phyloP scores from a whole-genome alignment of 2,113 vertebrate genomes.

The Regulus satrapa region DNA sequence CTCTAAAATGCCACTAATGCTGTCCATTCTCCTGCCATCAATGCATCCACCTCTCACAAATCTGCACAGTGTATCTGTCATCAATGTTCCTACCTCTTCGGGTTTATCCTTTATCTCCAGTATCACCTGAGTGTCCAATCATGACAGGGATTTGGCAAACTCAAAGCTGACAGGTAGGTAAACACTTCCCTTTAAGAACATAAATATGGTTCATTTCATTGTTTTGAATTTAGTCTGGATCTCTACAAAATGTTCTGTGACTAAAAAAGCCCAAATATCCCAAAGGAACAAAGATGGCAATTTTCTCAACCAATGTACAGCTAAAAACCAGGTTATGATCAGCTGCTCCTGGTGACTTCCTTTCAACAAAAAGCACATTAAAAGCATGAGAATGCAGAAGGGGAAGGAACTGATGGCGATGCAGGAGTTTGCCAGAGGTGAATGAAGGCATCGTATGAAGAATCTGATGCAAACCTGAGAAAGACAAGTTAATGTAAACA shows the following conservation, averaged over 20 bases:
- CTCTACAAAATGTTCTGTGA: background rate
- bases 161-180: background rate
- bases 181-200: background rate
- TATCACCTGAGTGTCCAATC: background rate
- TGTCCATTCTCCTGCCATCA: background rate
- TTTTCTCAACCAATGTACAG: background rate
- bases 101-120: background rate
- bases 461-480: background rate
- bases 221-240: background rate
- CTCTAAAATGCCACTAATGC: background rate
- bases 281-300: background rate
- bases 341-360: background rate
- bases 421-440: background rate
- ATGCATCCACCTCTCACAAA: background rate
- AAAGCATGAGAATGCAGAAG: background rate
- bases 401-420: background rate
- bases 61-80: background rate
- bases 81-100: background rate
- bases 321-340: background rate
- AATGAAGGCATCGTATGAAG: background rate
- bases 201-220: background rate
- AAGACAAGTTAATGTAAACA: background rate
- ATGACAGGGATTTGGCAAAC: background rate
- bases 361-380: background rate
- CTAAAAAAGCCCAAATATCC: background rate